Conservation (phyloP, 2,113 vertebrate genomes). For the Platysternon megacephalum region DNA sequence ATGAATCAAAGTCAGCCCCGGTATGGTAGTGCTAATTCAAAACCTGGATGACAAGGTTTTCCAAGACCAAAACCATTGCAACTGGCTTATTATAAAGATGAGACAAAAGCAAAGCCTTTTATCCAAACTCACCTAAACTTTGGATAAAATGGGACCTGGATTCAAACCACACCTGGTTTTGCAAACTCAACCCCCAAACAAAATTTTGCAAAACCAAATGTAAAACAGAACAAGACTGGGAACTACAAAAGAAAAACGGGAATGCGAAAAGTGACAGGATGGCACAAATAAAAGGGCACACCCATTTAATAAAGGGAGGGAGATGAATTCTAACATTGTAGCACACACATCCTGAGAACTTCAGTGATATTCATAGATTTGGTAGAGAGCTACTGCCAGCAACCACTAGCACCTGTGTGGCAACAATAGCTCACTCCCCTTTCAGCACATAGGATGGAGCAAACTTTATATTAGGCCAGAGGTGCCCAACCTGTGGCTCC, state of each 20-base stretch:
- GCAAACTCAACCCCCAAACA: background rate
- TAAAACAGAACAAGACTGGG: background rate
- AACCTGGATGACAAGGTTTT: background rate
- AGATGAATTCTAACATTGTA: background rate
- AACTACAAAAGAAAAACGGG: background rate
- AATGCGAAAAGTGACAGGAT: background rate
- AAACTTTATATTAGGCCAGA: background rate
- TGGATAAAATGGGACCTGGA: background rate
- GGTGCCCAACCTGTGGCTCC: no score
- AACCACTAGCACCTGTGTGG: background rate
- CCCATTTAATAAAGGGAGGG: background rate
- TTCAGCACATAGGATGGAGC: rapidly evolving
- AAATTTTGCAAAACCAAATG: background rate
- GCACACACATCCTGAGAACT: rapidly evolving
- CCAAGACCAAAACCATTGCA: background rate
- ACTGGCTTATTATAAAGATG: background rate
- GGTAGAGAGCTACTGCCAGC: background rate
- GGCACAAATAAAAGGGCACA: background rate
- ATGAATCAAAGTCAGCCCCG: rapidly evolving
- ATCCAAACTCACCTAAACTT: background rate
- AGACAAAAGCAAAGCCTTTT: background rate
- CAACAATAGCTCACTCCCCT: background rate
- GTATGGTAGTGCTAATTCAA: background rate
- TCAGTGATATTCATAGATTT: background rate
- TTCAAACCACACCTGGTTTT: background rate